Base-by-base conservation (phyloP, 1,140 invertebrate species). In the Thaumatotibia leucotreta region DNA sequence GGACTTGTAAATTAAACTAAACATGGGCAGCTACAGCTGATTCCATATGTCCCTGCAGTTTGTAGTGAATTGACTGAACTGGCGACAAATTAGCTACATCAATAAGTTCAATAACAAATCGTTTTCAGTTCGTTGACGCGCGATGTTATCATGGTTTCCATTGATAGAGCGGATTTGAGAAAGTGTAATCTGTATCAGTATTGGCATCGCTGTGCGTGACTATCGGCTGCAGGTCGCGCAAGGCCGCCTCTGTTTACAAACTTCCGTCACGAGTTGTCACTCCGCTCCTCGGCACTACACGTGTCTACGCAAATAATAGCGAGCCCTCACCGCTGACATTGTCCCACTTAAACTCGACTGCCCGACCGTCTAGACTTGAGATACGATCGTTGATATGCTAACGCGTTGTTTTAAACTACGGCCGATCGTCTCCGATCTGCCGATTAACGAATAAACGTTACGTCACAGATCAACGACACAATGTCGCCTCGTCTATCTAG, bases 181-280 rank as follows among this genome's bases (percentile, higher is more conserved):
- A 77, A 52, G 45, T 35, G 39, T 65, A 66, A 64, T 64, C 52
- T 63, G 61, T 63, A 35, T 67, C 58, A 61, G 76, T 79, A 64
- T 81, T 73, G 79, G 77, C 83, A 77, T 80, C 76, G 77, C 76
- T 76, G 77, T 80, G 82, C 78, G 84, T 82, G 82, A 82, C 76
- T 64, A 54, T 64, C 71, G 69, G 68, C 65, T 73, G 76, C 71
- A 74, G 66, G 68, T 61, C 72, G 71, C 67, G 79, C 87, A 85
- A 88, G 87, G 87, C 83, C 86, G 84, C 61, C 79, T 67, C 65
- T 89, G 88, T 90, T 90, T 88, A 88, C 86, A 88, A 88, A 90
- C 84, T 88, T 85, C 86, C 86, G 84, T 81, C 82, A 79, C 80
- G 79, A 82, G 62, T 58, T 85, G 82, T 88, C 84, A 85, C 79